Evolutionary conservation across 2,113 vertebrate genomes (phyloP).

Genomic region (Etheostoma cragini): DNA sequence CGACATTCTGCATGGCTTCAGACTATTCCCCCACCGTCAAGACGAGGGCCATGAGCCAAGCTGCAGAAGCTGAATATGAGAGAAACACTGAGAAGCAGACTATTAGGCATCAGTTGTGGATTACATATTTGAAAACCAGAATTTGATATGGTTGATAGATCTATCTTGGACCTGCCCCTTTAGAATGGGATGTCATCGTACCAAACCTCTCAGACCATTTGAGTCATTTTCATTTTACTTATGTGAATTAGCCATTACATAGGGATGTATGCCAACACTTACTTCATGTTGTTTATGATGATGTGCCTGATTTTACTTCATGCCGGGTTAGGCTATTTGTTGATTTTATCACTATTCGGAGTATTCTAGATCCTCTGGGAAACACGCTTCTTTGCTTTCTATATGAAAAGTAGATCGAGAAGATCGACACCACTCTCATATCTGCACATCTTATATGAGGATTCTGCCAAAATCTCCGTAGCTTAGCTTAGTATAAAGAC

Average conservation of each 20-base stretch:
- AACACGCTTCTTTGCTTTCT: neutral
- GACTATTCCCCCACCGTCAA: constrained; percentile 61
- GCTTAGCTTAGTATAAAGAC: too few relatives aligned
- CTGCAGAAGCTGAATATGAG: constrained; percentile 50
- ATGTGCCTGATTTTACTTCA: neutral
- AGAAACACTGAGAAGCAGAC: constrained; percentile 13
- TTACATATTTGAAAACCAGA: neutral
- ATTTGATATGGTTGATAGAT: constrained; percentile 5
- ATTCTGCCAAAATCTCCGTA: too few relatives aligned
- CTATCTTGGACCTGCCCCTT: neutral
- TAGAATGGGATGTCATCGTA: neutral
- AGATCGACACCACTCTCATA: too few relatives aligned
- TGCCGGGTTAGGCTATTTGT: neutral
- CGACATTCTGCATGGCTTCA: constrained; percentile 49
- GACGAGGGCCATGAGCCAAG: constrained; percentile 58
- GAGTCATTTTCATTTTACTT: neutral
- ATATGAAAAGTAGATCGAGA: neutral
- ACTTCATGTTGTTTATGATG: neutral
- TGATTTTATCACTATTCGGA: neutral
- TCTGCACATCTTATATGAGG: too few relatives aligned
- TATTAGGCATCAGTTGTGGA: constrained; percentile 16
- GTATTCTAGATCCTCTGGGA: neutral
- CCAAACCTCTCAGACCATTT: neutral
- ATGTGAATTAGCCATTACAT: neutral
- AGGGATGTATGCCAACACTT: neutral